phyloP scores from a whole-genome alignment of 2,797 vertebrate genomes.

The Eulemur coronatus region DNA sequence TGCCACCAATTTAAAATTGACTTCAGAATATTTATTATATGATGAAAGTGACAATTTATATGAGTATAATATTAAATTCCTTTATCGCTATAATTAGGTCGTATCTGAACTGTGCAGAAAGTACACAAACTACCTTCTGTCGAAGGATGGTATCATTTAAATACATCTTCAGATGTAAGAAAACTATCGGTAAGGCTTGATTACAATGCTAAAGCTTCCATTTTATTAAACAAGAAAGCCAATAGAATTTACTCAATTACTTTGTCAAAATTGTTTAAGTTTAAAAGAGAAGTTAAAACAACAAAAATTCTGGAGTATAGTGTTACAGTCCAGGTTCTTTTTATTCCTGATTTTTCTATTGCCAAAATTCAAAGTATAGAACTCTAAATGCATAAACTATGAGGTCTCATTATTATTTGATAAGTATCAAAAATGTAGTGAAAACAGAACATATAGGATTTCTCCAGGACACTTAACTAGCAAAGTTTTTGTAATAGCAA shows the following conservation, averaged over 20 bases:
- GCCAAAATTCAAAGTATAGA: background rate
- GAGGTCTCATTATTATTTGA: background rate
- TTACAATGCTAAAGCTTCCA: background rate
- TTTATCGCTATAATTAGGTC: background rate
- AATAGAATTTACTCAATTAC: background rate
- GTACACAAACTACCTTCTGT: background rate
- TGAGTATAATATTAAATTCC: background rate
- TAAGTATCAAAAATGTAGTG: background rate
- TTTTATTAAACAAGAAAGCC: background rate
- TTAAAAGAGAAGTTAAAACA: conserved; percentile 1
- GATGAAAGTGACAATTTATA: background rate
- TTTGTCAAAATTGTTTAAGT: background rate
- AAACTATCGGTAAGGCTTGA: background rate
- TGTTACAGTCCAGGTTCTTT: background rate
- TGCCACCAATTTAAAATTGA: background rate
- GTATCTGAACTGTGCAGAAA: background rate
- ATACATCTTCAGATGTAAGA: background rate
- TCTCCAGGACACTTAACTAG: background rate
- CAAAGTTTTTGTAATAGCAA: background rate
- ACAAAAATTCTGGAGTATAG: background rate
- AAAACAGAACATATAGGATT: background rate
- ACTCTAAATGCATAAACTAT: background rate
- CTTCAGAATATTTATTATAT: conserved; percentile 3
- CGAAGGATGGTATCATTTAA: background rate
- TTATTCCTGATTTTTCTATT: background rate